These are phyloP conservation scores for Drosophila kohkoa DNA, from an alignment of 1,140 invertebrate genomes.

Conservation along the genomic window DNA sequence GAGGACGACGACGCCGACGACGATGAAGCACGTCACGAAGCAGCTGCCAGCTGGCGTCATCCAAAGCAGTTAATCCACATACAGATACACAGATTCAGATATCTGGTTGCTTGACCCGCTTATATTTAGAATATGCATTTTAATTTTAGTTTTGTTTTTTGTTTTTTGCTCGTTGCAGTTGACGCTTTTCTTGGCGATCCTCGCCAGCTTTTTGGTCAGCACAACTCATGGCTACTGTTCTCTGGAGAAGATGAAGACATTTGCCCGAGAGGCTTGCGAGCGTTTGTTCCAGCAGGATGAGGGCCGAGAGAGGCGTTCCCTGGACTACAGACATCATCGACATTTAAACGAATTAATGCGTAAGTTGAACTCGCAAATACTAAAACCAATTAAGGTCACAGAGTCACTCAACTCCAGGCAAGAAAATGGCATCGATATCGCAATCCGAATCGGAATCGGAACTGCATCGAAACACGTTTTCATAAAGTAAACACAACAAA, in stretches of 20 bases:
- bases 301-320: conserved; percentile 64
- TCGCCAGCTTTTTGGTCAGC: conserved; percentile 49
- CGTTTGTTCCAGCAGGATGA: conserved; percentile 74
- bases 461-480: conserved; percentile 53
- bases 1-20: conserved; percentile 20
- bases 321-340: conserved; percentile 59
- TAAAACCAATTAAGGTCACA: conserved; percentile 67
- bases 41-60: conserved; percentile 47
- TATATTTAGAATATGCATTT: conserved; percentile 43
- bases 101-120: conserved; percentile 1
- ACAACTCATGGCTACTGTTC: conserved; percentile 61
- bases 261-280: conserved; percentile 76
- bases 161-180: conserved; percentile 51
- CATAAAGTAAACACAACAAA: conserved; percentile 41
- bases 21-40: conserved; percentile 31
- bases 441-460: conserved; percentile 54
- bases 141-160: conserved; percentile 8
- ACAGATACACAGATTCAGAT: background rate
- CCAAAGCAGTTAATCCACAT: conserved; percentile 59
- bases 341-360: conserved; percentile 59
- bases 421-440: background rate
- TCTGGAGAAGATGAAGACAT: conserved; percentile 74
- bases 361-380: conserved; percentile 45
- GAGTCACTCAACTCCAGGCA: conserved; percentile 68
- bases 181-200: conserved; percentile 49